These are phyloP conservation scores for Tragelaphus eurycerus DNA, from an alignment of 2,797 vertebrate species.

Conservation along the genomic window DNA sequence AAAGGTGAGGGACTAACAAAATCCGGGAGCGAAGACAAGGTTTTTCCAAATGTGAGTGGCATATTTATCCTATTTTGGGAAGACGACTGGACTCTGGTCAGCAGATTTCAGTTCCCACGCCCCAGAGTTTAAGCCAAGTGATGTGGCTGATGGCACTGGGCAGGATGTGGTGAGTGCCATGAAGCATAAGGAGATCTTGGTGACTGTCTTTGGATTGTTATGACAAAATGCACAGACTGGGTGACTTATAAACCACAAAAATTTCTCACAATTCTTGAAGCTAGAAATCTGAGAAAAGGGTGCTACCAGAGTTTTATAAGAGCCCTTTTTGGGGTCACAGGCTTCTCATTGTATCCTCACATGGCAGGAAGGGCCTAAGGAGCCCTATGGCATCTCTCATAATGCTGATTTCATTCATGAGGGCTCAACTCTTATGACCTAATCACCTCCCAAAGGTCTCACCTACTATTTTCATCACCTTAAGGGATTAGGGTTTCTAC, in stretches of 20 bases:
- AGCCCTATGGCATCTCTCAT: background rate
- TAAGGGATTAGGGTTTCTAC: background rate
- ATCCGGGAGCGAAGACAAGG: background rate
- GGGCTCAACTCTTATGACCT: background rate
- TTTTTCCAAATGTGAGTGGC: background rate
- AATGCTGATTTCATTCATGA: background rate
- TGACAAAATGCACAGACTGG: background rate
- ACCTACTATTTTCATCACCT: background rate
- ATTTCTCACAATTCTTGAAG: background rate
- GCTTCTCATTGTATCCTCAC: background rate
- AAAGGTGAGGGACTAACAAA: background rate
- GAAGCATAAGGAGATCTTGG: background rate
- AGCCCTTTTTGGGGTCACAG: background rate
- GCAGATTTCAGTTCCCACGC: background rate
- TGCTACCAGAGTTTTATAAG: background rate
- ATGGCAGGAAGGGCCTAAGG: background rate
- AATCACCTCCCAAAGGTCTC: background rate
- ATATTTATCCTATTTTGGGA: background rate
- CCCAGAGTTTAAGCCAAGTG: background rate
- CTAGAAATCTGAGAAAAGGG: background rate
- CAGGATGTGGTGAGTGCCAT: background rate
- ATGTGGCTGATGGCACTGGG: background rate
- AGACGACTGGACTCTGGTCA: background rate
- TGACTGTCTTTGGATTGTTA: background rate
- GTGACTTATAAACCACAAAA: background rate